Evolutionary conservation across 2,113 vertebrate species (phyloP).

Genomic region (Ptilonorhynchus violaceus): DNA sequence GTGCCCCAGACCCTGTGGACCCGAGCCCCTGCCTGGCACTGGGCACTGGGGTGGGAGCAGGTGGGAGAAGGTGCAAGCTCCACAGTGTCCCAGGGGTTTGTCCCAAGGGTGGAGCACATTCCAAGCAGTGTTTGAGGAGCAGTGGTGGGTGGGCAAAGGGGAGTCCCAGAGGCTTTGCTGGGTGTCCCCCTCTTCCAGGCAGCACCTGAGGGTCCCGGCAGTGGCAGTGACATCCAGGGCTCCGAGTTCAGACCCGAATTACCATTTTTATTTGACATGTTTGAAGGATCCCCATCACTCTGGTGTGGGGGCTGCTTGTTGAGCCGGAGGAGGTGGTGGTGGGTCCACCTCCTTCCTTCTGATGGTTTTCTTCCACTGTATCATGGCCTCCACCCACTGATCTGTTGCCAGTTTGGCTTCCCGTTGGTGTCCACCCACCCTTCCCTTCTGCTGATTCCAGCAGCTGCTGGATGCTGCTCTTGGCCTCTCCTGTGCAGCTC

Average conservation of each 20-base stretch:
- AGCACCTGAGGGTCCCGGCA: not conserved
- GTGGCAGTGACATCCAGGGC: fast-evolving
- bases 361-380: not conserved
- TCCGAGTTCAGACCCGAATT: not conserved
- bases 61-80: not conserved
- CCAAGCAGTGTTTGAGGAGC: not conserved
- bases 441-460: not conserved
- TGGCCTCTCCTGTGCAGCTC: not conserved
- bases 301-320: not conserved
- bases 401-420: slow-evolving; percentile 9
- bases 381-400: not conserved
- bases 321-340: not conserved
- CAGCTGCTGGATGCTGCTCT: not conserved
- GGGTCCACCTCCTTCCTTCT: not conserved
- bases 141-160: not conserved
- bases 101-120: not conserved
- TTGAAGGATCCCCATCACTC: not conserved
- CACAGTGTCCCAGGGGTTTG: not conserved
- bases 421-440: not conserved
- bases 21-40: not conserved
- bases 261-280: not conserved
- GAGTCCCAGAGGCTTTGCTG: not conserved
- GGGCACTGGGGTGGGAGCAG: not conserved
- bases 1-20: not conserved
- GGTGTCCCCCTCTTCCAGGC: not conserved